phyloP scores from a whole-genome alignment of 2,797 vertebrate species.

The Numenius phaeopus region DNA sequence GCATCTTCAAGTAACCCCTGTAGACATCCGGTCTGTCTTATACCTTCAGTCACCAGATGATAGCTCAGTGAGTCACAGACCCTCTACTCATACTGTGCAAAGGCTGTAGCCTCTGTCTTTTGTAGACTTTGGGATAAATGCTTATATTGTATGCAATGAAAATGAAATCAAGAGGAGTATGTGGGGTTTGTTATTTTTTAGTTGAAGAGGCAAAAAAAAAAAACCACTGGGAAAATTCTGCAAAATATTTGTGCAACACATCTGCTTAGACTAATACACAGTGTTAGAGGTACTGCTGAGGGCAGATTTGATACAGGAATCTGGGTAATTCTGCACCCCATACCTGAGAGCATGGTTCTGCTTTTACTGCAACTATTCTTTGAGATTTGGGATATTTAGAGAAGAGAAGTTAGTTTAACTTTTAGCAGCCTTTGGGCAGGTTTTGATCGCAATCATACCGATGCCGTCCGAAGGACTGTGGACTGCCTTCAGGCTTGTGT shows the following conservation, averaged over 20 bases:
- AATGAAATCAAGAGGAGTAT: background rate
- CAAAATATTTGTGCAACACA: background rate
- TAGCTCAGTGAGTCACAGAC: background rate
- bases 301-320: background rate
- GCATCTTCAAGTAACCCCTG: background rate
- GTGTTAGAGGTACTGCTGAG: background rate
- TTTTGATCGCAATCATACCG: background rate
- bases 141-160: background rate
- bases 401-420: background rate
- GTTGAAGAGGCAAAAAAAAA: background rate
- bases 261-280: background rate
- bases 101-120: background rate
- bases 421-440: background rate
- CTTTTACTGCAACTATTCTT: background rate
- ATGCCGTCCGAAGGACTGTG: background rate
- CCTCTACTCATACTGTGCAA: background rate
- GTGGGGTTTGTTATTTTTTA: background rate
- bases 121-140: background rate
- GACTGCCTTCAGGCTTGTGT: background rate
- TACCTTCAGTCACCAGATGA: conserved; percentile 10
- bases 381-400: background rate
- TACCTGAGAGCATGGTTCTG: background rate
- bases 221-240: background rate
- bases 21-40: conserved; percentile 49
- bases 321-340: background rate